Evolutionary conservation across 2,888 invertebrate species (phyloP).

Genomic region (Agrochola circellaris): DNA sequence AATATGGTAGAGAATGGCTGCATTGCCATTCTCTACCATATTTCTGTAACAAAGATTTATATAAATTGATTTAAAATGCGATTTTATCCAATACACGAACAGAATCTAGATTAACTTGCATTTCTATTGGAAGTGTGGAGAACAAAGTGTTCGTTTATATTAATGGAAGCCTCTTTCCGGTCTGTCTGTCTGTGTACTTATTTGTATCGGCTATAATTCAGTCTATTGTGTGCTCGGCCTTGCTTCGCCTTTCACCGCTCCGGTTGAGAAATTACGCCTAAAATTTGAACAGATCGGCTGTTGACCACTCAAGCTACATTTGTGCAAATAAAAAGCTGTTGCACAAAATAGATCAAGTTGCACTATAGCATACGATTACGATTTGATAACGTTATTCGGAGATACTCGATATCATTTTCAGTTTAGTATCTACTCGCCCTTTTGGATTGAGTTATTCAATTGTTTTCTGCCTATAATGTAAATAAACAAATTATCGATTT

Average conservation of each 20-base stretch:
- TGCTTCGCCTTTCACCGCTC: conserved; percentile 85
- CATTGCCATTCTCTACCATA: conserved; percentile 18
- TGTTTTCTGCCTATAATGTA: background rate
- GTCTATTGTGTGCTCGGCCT: conserved; percentile 82
- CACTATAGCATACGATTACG: conserved; percentile 17
- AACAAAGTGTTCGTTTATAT: conserved; percentile 83
- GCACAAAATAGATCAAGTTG: conserved; percentile 60
- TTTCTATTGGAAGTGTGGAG: conserved; percentile 78
- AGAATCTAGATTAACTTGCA: conserved; percentile 69
- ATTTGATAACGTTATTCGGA: conserved; percentile 23
- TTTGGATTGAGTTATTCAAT: background rate
- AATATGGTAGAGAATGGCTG: too few relatives aligned
- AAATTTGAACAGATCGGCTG: conserved; percentile 71
- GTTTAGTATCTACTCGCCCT: background rate
- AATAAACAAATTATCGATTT: background rate
- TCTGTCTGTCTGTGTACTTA: conserved; percentile 72
- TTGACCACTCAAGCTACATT: conserved; percentile 43
- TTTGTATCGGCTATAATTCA: conserved; percentile 77
- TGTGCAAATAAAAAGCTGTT: conserved; percentile 68
- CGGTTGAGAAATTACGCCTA: conserved; percentile 83
- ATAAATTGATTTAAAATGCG: conserved; percentile 32
- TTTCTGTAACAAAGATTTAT: conserved; percentile 7
- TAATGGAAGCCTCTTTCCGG: conserved; percentile 85
- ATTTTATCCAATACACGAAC: conserved; percentile 50
- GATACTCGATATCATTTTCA: background rate